Base-by-base conservation (phyloP, 2,888 invertebrate genomes). In the Bombylius discolor region DNA sequence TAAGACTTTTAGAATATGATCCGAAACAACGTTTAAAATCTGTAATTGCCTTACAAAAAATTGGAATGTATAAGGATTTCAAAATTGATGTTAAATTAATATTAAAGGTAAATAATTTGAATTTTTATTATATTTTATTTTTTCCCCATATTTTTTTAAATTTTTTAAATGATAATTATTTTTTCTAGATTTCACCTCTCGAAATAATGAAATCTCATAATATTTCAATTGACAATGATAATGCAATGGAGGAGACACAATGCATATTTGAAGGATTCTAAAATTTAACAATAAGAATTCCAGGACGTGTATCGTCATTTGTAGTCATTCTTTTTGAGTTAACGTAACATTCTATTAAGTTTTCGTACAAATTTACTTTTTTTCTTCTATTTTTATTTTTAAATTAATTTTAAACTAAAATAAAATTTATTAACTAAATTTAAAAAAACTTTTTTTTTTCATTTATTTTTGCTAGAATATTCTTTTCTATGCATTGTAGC, bases 1-100 rank as follows among this genome's bases (percentile, higher is more conserved):
- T 62, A 14, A 65, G 69, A 34, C 62, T 71, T 1, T 56, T 71
- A 42, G 65, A 66, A 49, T 47, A 65, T 1, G 65, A 69, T 57
- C 65, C 68, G 12, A 65, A 63, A 14, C 62, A 64, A 45, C 66
- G 71, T 5, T 60, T 71, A 46, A 70, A 66, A 49, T 70, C 70
- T 8, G 64, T 70, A 8, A 60, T 70, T 60, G 62, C 64, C 4
- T 61, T 71, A 50, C 68, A 69, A 58, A 65, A 64, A 56, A 70
- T 71, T 36, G 70, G 70, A 46, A 61, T 71, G 49, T 71, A 64
- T 56, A 68, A 68, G 58, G 62, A 66, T 49, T 71, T 67, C 31
- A 66, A 67, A 53, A 62, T 71, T 53, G 65, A 67, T 31, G 52
- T 65, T 5, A 61, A 67, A 52, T 59, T 62, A 48, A 61, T 69